These are phyloP conservation scores for Morpho achilles DNA, from an alignment of 2,888 invertebrate genomes.

Conservation along the genomic window DNA sequence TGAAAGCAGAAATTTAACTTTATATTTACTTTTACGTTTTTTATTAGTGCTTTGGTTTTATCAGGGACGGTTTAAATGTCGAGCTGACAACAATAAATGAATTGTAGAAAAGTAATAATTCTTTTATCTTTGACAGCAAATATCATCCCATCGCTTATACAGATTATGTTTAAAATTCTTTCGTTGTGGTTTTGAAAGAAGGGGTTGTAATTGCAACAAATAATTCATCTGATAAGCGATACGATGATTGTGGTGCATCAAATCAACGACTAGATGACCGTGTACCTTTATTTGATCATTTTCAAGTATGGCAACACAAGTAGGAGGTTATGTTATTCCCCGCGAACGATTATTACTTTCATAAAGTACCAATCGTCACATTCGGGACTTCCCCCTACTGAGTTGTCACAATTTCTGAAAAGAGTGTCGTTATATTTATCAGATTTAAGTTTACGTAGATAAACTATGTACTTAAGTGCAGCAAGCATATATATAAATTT, in stretches of 20 bases:
- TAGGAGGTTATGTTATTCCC: constrained; percentile 50
- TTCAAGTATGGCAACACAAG: constrained; percentile 67
- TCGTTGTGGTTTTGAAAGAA: constrained; percentile 21
- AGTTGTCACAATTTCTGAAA: constrained; percentile 67
- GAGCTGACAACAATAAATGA: constrained; percentile 52
- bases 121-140: constrained; percentile 52
- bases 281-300: constrained; percentile 58
- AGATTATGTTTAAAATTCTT: constrained; percentile 38
- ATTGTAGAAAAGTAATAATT: constrained; percentile 29
- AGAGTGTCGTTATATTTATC: constrained; percentile 16
- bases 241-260: constrained; percentile 73
- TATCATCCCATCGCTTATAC: constrained; percentile 64
- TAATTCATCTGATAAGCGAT: constrained; percentile 55
- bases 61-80: constrained; percentile 59
- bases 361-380: constrained; percentile 64
- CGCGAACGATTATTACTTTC: constrained; percentile 65
- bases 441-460: constrained; percentile 5
- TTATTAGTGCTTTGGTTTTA: constrained; percentile 68
- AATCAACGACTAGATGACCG: constrained; percentile 75
- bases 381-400: constrained; percentile 66
- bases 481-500: constrained; percentile 13
- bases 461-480: not conserved
- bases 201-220: not conserved
- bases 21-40: constrained; percentile 33
- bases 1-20: constrained; percentile 23